Evolutionary conservation across 30 jellyfish, hydroid and myxozoan genomes (phyloP).

Genomic region (Rhopilema esculentum): DNA sequence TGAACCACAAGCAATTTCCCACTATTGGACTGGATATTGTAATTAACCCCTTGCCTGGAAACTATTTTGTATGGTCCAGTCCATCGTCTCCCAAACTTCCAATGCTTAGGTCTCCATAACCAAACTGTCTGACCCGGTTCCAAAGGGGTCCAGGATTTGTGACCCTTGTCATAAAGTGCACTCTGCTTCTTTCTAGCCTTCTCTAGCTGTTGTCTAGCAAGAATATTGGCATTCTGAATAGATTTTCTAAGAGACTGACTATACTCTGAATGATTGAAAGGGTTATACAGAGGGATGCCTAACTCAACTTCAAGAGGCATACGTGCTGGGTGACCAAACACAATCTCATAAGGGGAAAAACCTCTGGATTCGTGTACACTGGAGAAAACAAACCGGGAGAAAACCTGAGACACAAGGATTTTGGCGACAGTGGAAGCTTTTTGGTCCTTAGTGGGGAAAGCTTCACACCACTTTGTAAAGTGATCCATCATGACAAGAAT

Average conservation of each 20-base stretch:
- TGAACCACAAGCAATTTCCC: conserved; percentile 49
- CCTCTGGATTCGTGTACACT: conserved; percentile 48
- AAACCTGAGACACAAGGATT: conserved; percentile 39
- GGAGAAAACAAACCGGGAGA: conserved; percentile 60
- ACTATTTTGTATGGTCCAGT: conserved; percentile 55
- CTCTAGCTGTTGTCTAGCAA: conserved; percentile 23
- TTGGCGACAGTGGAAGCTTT: conserved; percentile 63
- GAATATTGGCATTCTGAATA: conserved; percentile 30
- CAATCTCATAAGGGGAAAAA: conserved; percentile 60
- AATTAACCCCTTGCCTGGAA: conserved; percentile 37
- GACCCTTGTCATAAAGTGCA: conserved; percentile 32
- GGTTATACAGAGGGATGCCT: conserved; percentile 50
- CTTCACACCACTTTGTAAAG: conserved; percentile 77
- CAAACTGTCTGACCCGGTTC: conserved; percentile 64
- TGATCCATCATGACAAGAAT: conserved; percentile 63
- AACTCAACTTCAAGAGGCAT: conserved; percentile 56
- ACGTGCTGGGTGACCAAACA: conserved; percentile 71
- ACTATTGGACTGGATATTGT: conserved; percentile 23
- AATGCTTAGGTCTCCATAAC: conserved; percentile 47
- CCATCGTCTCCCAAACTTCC: conserved; percentile 57
- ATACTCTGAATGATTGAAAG: conserved; percentile 55
- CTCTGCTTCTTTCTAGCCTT: conserved; percentile 58
- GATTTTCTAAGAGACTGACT: conserved; percentile 56
- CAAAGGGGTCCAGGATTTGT: conserved; percentile 34
- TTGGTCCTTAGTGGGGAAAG: conserved; percentile 44